A percentile compares a stretch with the other conserved stretches of the same genome.
Evolutionary conservation across 2,797 vertebrate genomes (phyloP).

Genomic region (Liasis olivaceus): DNA sequence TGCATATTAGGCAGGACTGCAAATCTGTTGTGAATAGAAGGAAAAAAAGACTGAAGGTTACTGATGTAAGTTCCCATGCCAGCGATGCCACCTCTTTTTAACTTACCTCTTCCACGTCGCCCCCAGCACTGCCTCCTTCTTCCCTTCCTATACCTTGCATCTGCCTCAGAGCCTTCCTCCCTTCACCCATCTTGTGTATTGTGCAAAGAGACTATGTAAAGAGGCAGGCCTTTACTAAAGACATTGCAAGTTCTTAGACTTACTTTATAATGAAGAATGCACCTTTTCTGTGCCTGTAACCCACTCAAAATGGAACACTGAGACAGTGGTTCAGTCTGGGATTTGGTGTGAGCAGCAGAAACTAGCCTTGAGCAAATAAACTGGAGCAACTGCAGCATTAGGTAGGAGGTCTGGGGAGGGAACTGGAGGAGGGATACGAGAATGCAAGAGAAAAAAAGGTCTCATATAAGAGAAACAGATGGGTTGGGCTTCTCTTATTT

Average conservation of each 20-base stretch:
- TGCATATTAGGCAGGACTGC: conserved; percentile 94
- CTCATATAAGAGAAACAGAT: not conserved
- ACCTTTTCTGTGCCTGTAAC: not conserved
- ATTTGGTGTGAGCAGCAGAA: not conserved
- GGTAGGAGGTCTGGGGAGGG: not conserved
- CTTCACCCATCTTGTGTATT: too few relatives aligned
- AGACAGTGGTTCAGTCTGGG: not conserved
- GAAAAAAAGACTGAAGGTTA: not conserved
- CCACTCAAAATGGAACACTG: not conserved
- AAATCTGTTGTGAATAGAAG: conserved; percentile 77
- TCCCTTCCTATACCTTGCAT: not conserved
- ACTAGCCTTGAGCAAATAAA: not conserved
- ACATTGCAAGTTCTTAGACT: not conserved
- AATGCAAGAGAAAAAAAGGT: not conserved
- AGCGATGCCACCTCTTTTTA: not conserved
- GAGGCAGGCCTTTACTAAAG: not conserved
- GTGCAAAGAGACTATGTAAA: not conserved
- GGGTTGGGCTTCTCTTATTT: too few relatives aligned
- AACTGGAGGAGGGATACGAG: not conserved
- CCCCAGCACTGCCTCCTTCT: not conserved
- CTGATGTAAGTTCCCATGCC: not conserved
- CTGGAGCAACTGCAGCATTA: not conserved
- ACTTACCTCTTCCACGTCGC: not conserved
- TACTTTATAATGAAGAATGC: not conserved
- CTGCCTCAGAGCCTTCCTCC: too few relatives aligned